Percentiles rank a stretch among this genome's conserved stretches.
Conservation (phyloP, 2,113 vertebrate species). For the Sturnira hondurensis region DNA sequence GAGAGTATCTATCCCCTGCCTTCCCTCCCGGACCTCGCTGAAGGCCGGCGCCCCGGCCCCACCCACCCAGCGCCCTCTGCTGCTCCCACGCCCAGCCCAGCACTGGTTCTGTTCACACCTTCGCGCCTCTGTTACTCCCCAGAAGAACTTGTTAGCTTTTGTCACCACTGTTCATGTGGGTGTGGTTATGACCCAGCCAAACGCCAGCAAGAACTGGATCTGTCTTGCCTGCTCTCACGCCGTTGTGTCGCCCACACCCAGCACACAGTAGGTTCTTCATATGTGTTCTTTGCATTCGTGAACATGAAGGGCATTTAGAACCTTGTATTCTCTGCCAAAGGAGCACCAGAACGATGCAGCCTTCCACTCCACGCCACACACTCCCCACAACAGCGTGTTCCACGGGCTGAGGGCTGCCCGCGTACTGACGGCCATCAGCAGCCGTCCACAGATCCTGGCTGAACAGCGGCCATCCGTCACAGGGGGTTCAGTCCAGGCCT, state of each 20-base stretch:
- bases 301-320: background rate
- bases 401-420: too few relatives aligned
- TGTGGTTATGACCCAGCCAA: background rate
- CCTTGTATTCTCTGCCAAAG: background rate
- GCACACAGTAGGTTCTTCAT: background rate
- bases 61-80: background rate
- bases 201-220: background rate
- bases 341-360: background rate
- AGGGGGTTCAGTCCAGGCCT: slow-evolving; percentile 7
- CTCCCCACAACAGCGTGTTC: background rate
- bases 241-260: background rate
- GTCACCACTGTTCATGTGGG: background rate
- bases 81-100: background rate
- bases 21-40: background rate
- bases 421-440: background rate
- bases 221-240: background rate
- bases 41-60: background rate
- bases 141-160: background rate
- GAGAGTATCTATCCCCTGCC: too few relatives aligned
- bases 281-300: background rate
- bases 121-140: background rate
- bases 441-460: background rate
- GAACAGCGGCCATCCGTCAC: background rate
- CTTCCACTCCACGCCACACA: background rate
- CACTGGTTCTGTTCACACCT: background rate